Evolutionary conservation across 2,888 invertebrate genomes (phyloP), one percentile per base, ranked within the genome.

Genomic region (Cerastis rubricosa): DNA sequence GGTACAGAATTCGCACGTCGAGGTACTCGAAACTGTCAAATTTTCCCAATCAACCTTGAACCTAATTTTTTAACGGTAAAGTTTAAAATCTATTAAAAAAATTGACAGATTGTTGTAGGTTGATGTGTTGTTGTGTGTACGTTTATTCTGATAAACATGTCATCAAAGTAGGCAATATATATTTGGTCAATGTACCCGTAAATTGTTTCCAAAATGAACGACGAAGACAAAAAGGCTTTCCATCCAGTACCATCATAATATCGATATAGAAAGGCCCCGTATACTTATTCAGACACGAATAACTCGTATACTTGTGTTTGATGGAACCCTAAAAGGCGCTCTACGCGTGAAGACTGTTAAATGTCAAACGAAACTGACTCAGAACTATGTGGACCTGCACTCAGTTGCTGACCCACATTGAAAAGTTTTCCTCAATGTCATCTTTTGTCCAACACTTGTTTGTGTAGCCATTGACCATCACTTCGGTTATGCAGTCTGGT

Each of bases 351-450:
- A 68, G 64, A 79, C 51, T 82, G 25, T 19, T 51, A 66, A 76
- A 76, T 76, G 51, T 74, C 69, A 76, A 81, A 71, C 63, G 65
- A 66, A 84, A 83, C 71, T 76, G 74, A 74, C 54, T 67, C 43
- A 74, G 43, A 74, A 72, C 45, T 72, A 67, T 68, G 47, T 80
- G 49, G 63, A 43, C 29, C 49, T 76, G 71, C 74, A 64, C 66
- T 49, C 19, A 45, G 19, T 72, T 47, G 29, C 2, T 84, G 84
- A 84, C 81, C 81, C 25, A 84, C 63, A 75, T 83, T 25, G 29
- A 65, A 49, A 57, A 84, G 71, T 81, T 73, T 83, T 85, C 76
- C 81, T 83, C 64, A 64, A 68, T 69, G 81, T 81, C 73, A 85
- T 57, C 81, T 73, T 68, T 64, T 76, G 70, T 65, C 35, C 45